Percentiles rank a stretch among this genome's conserved stretches.
Evolutionary conservation across 2,113 vertebrate species (phyloP).

Genomic region (Artemisiospiza belli): DNA sequence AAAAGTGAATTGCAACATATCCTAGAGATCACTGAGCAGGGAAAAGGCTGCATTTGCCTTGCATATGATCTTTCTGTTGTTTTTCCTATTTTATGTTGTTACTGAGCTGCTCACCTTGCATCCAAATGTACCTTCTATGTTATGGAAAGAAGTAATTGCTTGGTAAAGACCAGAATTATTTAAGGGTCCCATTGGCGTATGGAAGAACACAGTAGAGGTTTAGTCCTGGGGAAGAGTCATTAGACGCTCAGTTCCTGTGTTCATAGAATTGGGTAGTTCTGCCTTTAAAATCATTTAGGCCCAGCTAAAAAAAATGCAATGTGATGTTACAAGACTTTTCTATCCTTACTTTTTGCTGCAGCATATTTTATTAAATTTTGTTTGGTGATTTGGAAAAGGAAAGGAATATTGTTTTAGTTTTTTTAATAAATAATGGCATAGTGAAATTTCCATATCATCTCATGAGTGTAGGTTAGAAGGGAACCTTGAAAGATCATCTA

Average conservation of each 20-base stretch:
- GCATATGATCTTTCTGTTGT: neutral
- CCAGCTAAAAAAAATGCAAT: neutral
- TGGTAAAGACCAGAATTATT: neutral
- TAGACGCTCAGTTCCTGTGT: neutral
- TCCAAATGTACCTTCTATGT: neutral
- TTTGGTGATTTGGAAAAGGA: neutral
- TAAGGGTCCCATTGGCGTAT: neutral
- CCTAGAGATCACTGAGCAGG: neutral
- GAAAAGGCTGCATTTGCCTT: neutral
- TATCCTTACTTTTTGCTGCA: neutral
- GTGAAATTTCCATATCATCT: neutral
- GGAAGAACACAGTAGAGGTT: neutral
- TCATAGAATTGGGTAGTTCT: neutral
- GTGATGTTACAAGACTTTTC: neutral
- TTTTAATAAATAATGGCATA: neutral
- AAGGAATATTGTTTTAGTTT: neutral
- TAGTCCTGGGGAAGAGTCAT: neutral
- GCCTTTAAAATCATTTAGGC: neutral
- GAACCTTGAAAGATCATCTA: neutral
- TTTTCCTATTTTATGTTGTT: neutral
- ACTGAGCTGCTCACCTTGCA: neutral
- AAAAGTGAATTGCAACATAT: neutral
- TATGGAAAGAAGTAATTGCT: neutral
- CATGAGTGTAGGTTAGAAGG: neutral
- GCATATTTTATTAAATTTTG: neutral